Evolutionary conservation across 23 tunicate genomes (phyloP).

Genomic region (Ascidia mentula): DNA sequence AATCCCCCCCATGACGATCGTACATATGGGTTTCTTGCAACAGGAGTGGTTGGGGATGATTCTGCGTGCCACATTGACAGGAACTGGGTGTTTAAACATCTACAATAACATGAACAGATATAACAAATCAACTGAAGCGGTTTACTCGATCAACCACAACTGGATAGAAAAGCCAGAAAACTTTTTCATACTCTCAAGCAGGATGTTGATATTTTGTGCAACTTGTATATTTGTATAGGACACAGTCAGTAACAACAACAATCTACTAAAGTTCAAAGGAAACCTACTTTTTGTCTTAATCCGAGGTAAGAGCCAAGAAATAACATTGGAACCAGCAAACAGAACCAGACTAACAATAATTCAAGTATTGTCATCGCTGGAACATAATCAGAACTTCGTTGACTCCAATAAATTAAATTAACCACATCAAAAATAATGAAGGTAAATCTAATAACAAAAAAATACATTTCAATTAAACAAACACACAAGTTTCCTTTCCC

Average conservation of each 20-base stretch:
- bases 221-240: too few relatives aligned
- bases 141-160: neutral
- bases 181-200: too few relatives aligned
- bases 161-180: too few relatives aligned
- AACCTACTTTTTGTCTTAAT: neutral
- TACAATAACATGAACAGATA: conserved; percentile 13
- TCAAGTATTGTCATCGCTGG: conserved; percentile 1
- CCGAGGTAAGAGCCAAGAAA: neutral
- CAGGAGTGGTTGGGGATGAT: conserved; percentile 58
- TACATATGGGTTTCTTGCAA: conserved; percentile 72
- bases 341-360: neutral
- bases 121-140: neutral
- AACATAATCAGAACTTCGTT: conserved; percentile 55
- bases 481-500: neutral
- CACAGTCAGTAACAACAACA: too few relatives aligned
- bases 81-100: conserved; percentile 76
- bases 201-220: too few relatives aligned
- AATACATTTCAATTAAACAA: neutral
- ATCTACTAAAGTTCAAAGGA: too few relatives aligned
- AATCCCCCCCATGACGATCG: conserved; percentile 90
- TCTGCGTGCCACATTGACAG: conserved; percentile 58
- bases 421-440: conserved; percentile 54
- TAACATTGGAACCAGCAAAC: neutral
- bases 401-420: conserved; percentile 63
- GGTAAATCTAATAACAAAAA: conserved; percentile 23